Evolutionary conservation across 1,140 invertebrate species (phyloP).

Genomic region (Asobara japonica): DNA sequence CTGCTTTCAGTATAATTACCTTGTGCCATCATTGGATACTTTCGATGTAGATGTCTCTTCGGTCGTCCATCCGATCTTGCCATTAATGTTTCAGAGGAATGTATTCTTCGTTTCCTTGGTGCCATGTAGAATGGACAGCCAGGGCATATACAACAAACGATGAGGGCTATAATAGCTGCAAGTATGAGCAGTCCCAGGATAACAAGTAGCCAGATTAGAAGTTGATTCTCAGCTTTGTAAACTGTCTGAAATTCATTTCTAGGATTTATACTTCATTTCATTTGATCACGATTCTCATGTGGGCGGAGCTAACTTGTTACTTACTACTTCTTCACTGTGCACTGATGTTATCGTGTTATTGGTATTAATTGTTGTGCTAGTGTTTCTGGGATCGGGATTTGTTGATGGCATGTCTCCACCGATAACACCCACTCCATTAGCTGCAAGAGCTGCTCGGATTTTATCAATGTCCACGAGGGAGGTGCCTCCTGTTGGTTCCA

Average conservation of each 20-base stretch:
- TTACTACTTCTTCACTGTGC: constrained; percentile 53
- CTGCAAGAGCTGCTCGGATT: constrained; percentile 71
- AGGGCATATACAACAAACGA: constrained; percentile 83
- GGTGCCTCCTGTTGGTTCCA: constrained; percentile 57
- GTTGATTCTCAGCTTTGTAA: constrained; percentile 76
- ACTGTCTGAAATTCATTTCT: constrained; percentile 69
- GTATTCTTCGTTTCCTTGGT: constrained; percentile 78
- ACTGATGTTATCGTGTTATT: constrained; percentile 26
- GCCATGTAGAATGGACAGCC: constrained; percentile 83
- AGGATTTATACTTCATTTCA: constrained; percentile 17
- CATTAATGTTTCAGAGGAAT: constrained; percentile 78
- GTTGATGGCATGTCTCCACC: constrained; percentile 39
- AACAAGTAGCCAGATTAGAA: constrained; percentile 80
- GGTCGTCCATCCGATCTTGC: constrained; percentile 63
- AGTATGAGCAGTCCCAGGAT: constrained; percentile 77
- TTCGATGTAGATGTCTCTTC: constrained; percentile 55
- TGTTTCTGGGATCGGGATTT: constrained; percentile 8
- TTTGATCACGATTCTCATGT: not conserved
- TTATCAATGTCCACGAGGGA: constrained; percentile 62
- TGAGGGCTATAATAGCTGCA: constrained; percentile 75
- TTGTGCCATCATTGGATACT: constrained; percentile 43
- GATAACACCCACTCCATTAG: constrained; percentile 68
- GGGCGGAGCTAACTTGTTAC: constrained; percentile 28
- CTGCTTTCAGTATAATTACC: constrained; percentile 39
- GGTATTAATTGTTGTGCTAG: constrained; percentile 18